Conservation (phyloP, 2,797 vertebrate genomes). For the Morus bassanus region DNA sequence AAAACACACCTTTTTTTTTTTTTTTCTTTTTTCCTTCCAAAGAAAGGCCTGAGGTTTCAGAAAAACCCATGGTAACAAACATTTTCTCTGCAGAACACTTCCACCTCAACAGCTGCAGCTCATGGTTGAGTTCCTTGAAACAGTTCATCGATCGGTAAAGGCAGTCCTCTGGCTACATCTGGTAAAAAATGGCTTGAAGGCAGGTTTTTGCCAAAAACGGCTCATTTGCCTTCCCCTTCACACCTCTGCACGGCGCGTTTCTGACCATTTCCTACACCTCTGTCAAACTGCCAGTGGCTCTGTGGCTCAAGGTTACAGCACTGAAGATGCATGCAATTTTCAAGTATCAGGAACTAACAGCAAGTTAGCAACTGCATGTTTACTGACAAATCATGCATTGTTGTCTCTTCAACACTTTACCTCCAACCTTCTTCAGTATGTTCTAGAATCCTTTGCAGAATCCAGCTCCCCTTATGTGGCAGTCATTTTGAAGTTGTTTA, state of each 20-base stretch:
- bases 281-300: background rate
- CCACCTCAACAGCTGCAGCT: background rate
- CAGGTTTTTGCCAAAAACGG: background rate
- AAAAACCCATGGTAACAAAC: background rate
- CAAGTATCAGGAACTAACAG: background rate
- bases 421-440: background rate
- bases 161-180: background rate
- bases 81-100: background rate
- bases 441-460: background rate
- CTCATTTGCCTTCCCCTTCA: background rate
- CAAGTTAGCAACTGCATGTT: background rate
- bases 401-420: background rate
- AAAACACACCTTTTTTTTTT: background rate
- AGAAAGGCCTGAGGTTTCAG: background rate
- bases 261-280: background rate
- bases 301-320: background rate
- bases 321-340: background rate
- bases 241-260: background rate
- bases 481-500: background rate
- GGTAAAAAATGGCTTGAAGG: background rate
- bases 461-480: background rate
- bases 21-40: background rate
- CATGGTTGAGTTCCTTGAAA: background rate
- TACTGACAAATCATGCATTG: background rate
- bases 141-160: background rate